Percentiles rank a stretch among this genome's conserved stretches.
These are phyloP conservation scores for Amblyjoppa fuscipennis DNA, from an alignment of 2,888 invertebrate genomes.

Conservation along the genomic window DNA sequence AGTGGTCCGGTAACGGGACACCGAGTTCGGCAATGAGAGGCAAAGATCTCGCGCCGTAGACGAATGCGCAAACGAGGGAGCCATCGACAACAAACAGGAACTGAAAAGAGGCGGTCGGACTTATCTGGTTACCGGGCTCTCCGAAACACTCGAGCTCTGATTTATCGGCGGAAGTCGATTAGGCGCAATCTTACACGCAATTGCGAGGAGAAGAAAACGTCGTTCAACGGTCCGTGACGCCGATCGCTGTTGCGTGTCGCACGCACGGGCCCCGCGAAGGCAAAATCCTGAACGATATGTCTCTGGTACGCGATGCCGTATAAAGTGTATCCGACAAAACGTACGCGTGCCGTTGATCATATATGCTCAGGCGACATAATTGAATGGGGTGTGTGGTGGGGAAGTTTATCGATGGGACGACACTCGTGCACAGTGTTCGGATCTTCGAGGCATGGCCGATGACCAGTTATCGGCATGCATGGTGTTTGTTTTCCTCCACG, in stretches of 20 bases:
- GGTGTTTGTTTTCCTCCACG: not conserved
- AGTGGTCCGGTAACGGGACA: conserved; percentile 72
- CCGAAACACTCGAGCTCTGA: conserved; percentile 68
- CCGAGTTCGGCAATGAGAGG: conserved; percentile 40
- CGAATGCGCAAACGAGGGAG: conserved; percentile 7
- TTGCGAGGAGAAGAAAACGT: conserved; percentile 65
- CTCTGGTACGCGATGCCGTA: not conserved
- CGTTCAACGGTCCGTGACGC: conserved; percentile 55
- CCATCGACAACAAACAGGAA: conserved; percentile 79
- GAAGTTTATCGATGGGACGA: conserved; percentile 32
- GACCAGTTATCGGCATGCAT: not conserved
- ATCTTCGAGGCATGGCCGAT: not conserved
- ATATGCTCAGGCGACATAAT: conserved; percentile 45
- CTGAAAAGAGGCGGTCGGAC: conserved; percentile 75
- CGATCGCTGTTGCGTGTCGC: conserved; percentile 31
- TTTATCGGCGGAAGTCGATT: conserved; percentile 82
- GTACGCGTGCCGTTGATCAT: conserved; percentile 56
- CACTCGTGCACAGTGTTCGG: not conserved
- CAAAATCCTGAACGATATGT: conserved; percentile 4
- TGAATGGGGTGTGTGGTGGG: conserved; percentile 17
- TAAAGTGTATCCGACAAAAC: not conserved
- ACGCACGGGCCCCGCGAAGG: conserved; percentile 5
- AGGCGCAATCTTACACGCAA: conserved; percentile 78
- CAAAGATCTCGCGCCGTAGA: not conserved
- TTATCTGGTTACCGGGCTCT: conserved; percentile 77